Conservation (phyloP, 1,140 invertebrate genomes). For the Bombus fervidus region DNA sequence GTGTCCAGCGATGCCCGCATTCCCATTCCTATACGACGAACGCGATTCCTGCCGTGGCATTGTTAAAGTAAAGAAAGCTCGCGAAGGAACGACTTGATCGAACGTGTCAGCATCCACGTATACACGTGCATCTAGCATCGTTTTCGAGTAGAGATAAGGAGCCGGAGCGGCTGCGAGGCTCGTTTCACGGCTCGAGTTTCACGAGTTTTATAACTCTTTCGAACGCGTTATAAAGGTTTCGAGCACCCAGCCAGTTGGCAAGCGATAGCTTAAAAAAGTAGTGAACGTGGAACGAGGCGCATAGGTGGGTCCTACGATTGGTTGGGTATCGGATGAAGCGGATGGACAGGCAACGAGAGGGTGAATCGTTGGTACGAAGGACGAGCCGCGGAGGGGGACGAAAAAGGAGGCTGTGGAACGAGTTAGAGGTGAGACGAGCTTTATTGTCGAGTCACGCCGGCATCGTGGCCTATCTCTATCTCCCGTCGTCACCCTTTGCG, state of each 20-base stretch:
- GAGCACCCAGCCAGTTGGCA: constrained; percentile 37
- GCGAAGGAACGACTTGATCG: background rate
- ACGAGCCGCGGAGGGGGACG: constrained; percentile 5
- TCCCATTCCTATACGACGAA: background rate
- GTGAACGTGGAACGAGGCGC: constrained; percentile 38
- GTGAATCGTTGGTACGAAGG: constrained; percentile 10
- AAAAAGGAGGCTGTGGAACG: constrained; percentile 50
- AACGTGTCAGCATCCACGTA: constrained; percentile 31
- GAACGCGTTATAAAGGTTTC: constrained; percentile 19
- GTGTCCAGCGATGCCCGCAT: background rate
- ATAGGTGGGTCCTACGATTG: constrained; percentile 19
- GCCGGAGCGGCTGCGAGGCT: background rate
- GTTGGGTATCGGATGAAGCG: constrained; percentile 39
- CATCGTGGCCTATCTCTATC: constrained; percentile 82
- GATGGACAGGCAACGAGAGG: constrained; percentile 20
- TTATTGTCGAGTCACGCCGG: constrained; percentile 81
- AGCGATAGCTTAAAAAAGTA: constrained; percentile 53
- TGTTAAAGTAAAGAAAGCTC: background rate
- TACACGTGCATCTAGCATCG: constrained; percentile 29
- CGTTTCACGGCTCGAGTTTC: constrained; percentile 46
- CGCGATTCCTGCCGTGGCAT: background rate
- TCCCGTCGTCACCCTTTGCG: constrained; percentile 71
- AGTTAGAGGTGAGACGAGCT: constrained; percentile 76
- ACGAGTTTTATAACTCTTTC: constrained; percentile 35
- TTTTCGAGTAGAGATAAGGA: constrained; percentile 24